Evolutionary conservation across 2,113 vertebrate species (phyloP), one percentile per base, ranked within the genome.

Genomic region (Machaerirhynchus nigripectus): DNA sequence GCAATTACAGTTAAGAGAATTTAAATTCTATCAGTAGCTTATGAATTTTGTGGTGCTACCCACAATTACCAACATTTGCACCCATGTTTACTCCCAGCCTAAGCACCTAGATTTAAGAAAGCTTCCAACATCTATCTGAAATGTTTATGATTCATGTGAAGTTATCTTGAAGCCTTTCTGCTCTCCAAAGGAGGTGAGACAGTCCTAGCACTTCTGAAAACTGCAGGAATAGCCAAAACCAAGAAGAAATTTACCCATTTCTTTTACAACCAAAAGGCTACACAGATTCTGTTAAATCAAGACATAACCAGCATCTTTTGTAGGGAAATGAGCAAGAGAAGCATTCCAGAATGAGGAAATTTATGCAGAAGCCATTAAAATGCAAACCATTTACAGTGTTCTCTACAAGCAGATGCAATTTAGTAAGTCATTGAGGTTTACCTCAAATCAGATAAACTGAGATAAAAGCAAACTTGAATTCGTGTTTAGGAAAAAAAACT

Each of bases 71-170:
- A 6, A 47, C 14, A 18, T 47, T n/a, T 60, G 10, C 31, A 67
- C 12, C 1, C 21, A 17, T 15, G 4, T 39, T 42, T 39, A 59
- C 5, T 21, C 65, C 23, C n/a, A 77, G 49, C 67, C 2, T 13
- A 60, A 35, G 4, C 7, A 39, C 3, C 31, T 17, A 1, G 6
- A 16, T 20, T n/a, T 28, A 18, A 84, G 13, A 47, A 47, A 56
- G 40, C 15, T 68, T 49, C 19, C 17, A 63, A 35, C 2, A 23
- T 0, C 1, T 4, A 2, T 67, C 22, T 3, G 1, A 67, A 81
- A 55, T 3, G 4, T 50, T 49, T 31, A 35, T 4, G 27, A 37
- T 31, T 65, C 5, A n/a, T 0, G 0, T 39, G 24, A 24, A 49
- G 42, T n/a, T 24, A 33, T 15, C 64, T 9, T 33, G 6, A 69